Base-by-base conservation (phyloP, 1,140 invertebrate genomes). In the Heliconius melpomene region DNA sequence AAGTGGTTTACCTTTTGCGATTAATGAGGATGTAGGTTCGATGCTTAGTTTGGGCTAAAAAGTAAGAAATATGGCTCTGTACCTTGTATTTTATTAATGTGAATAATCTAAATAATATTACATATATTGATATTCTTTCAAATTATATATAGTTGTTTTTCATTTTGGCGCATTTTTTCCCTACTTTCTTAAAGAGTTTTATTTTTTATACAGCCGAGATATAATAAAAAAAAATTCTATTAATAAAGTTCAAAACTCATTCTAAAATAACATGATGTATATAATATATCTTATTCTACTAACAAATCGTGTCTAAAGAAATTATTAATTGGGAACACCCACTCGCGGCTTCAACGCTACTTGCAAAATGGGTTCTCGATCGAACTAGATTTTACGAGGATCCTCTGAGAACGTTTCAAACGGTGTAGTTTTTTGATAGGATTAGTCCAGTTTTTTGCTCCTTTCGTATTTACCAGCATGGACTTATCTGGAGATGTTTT, bases 301-400 rank as follows among this genome's bases (percentile, higher is more conserved):
- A 13, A 66, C 23, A 66, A 29, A 66, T 66, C n/a, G n/a, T 7
- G 26, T 2, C 26, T 66, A 29, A 23, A 57, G 23, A 66, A 66
- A 66, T 23, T n/a, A 60, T 66, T 66, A 29, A 66, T 66, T 66
- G 60, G 60, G 60, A 66, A 66, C 60, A 66, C 60, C 60, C 60
- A 66, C 60, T 66, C 23, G 57, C 23, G 26, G 26, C 13, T 57
- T 9, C 20, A 57, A 23, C 54, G n/a, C 20, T 57, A 66, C 60
- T 66, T 66, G 60, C 5, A 29, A 66, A 66, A 66, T 16, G 23
- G 60, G 26, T 16, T 66, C 60, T 66, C 26, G 60, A 66, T 66
- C 60, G 60, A 66, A 66, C 60, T 66, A 66, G 60, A 66, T 29
- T 66, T 66, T 26, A 66, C 60, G 5, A 66, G 60, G 60, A 66